Conservation (phyloP, 2,113 vertebrate species). For the Craseonycteris thonglongyai region DNA sequence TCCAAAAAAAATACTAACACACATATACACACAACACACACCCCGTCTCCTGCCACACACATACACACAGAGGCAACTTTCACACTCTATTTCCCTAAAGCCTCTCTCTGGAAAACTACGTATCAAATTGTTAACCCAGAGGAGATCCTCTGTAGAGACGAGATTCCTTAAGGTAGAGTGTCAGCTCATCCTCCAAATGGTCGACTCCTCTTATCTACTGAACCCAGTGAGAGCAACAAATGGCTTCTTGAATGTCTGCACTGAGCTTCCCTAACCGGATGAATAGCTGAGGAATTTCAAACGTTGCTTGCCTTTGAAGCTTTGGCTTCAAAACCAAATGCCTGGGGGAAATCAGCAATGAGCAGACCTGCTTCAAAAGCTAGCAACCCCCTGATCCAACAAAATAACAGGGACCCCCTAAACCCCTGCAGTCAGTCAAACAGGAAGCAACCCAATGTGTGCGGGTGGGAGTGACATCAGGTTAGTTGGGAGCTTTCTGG, state of each 20-base stretch:
- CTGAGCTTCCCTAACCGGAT: background rate
- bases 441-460: background rate
- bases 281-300: conserved; percentile 34
- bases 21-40: background rate
- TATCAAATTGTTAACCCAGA: background rate
- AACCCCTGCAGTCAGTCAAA: background rate
- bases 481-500: background rate
- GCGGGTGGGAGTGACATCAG: background rate
- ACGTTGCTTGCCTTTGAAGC: conserved; percentile 64
- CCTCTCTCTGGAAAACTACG: background rate
- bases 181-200: conserved; percentile 39
- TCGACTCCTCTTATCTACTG: conserved; percentile 23
- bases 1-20: background rate
- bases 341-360: conserved; percentile 51
- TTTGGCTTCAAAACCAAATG: conserved; percentile 56
- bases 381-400: background rate
- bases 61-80: background rate
- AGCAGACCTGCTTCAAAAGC: conserved; percentile 46
- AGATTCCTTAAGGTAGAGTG: background rate
- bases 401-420: conserved; percentile 25
- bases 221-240: conserved; percentile 55
- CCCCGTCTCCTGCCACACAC: background rate
- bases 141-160: background rate
- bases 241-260: conserved; percentile 28
- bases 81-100: background rate